Percentiles rank a stretch among this genome's conserved stretches.
These are phyloP conservation scores for Morus bassanus DNA, from an alignment of 2,797 vertebrate genomes.

Conservation along the genomic window DNA sequence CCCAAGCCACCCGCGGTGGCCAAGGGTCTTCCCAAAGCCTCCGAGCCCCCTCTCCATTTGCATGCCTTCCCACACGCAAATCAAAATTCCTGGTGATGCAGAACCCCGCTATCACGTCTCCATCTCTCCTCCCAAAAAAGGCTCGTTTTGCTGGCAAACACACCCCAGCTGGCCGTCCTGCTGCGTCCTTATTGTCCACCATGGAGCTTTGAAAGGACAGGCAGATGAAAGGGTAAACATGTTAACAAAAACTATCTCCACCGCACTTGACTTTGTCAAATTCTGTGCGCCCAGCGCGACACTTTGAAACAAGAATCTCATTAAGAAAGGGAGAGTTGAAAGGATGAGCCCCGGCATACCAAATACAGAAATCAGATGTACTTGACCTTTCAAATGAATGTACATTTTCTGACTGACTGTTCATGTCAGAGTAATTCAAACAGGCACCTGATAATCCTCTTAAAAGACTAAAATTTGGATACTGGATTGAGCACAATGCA, in stretches of 20 bases:
- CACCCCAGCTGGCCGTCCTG: background rate
- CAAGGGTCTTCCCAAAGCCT: background rate
- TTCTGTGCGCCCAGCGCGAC: background rate
- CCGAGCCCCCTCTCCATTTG: background rate
- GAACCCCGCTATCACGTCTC: background rate
- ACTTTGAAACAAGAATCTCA: slow-evolving; percentile 61
- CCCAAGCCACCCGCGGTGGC: background rate
- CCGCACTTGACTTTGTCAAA: background rate
- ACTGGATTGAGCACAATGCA: background rate
- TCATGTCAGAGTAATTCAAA: slow-evolving; percentile 64
- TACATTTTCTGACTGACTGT: slow-evolving; percentile 51
- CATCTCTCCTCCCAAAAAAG: background rate
- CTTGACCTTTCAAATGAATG: slow-evolving; percentile 72
- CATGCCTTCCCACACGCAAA: background rate
- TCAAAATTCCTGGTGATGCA: background rate
- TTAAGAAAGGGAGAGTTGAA: slow-evolving; percentile 43
- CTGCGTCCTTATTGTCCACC: background rate
- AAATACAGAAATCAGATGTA: slow-evolving; percentile 35
- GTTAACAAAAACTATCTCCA: slow-evolving; percentile 13
- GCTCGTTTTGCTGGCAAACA: slow-evolving; percentile 10
- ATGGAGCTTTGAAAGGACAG: slow-evolving; percentile 29
- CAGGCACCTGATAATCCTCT: slow-evolving; percentile 65
- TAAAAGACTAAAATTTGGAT: slow-evolving; percentile 48
- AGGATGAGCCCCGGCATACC: slow-evolving; percentile 36
- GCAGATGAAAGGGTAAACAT: slow-evolving; percentile 50